Evolutionary conservation across 2,797 vertebrate genomes (phyloP), one percentile per base, ranked within the genome.

Genomic region (Pelobates cultripes): DNA sequence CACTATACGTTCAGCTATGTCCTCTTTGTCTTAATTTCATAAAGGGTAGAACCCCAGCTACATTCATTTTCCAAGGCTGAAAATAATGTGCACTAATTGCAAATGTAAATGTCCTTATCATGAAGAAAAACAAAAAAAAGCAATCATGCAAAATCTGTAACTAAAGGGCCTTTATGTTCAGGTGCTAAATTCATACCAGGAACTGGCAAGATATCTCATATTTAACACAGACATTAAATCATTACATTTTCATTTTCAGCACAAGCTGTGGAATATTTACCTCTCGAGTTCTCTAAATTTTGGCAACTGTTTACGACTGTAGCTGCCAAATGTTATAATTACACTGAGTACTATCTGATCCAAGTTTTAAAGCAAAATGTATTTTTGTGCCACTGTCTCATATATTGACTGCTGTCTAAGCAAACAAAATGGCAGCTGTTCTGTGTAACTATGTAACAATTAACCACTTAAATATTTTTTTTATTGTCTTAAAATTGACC

Each of bases 181-280:
- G 75, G 81, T 69, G 63, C 63, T 73, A 69, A 43, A 69, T 55
- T 42, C 41, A 17, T 44, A 63, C 44, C 51, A 53, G 43, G 70
- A 47, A 8, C 81, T 78, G 81, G 70, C 63, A 63, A 64, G 61
- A 69, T 47, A 15, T 8, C 68, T 53, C 47, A n/a, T 68, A 68
- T 69, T 82, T 40, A 47, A 15, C n/a, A 51, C 44, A 67, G 47
- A 69, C 75, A 73, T 73, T 82, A 82, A 82, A 78, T 78, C 70
- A 74, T 79, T 73, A 74, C 6, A 83, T 79, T 70, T 78, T 75
- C 75, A 83, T 83, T 83, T 78, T 78, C 77, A 42, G 76, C 61
- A 70, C 76, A 75, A 79, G 66, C 76, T 75, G 76, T 41, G 53
- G 71, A 79, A 75, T 79, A 83, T 83, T 79, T 79, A 79, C 77